Percentiles rank a stretch among this genome's conserved stretches.
Evolutionary conservation across 2,797 vertebrate species (phyloP).

Genomic region (Harpagifer antarcticus): DNA sequence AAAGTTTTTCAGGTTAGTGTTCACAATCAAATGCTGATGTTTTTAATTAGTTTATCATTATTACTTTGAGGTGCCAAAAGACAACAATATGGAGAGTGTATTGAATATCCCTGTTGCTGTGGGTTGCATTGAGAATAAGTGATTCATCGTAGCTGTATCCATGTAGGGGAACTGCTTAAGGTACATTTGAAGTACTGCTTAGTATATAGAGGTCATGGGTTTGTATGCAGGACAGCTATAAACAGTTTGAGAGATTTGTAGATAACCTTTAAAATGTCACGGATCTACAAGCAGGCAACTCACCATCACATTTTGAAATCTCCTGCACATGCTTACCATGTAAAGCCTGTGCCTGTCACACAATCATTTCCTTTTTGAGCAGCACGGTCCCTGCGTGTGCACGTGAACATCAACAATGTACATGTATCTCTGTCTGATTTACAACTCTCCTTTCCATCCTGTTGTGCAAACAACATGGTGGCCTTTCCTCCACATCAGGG

Average conservation of each 20-base stretch:
- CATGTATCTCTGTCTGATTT: constrained; percentile 32
- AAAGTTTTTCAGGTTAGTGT: not conserved
- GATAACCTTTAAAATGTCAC: constrained; percentile 14
- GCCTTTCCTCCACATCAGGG: constrained; percentile 33
- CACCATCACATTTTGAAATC: constrained; percentile 10
- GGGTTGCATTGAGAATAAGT: not conserved
- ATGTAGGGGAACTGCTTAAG: not conserved
- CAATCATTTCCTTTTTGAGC: constrained; percentile 56
- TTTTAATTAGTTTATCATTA: not conserved
- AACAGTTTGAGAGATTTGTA: constrained; percentile 18
- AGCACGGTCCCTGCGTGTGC: constrained; percentile 7
- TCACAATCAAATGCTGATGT: not conserved
- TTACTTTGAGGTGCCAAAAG: not conserved
- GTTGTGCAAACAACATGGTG: constrained; percentile 31
- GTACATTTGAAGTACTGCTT: not conserved
- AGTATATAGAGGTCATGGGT: not conserved
- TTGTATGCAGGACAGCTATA: not conserved
- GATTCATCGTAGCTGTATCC: constrained; percentile 17
- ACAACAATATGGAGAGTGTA: not conserved
- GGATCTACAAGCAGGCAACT: constrained; percentile 8
- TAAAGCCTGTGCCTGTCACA: constrained; percentile 17
- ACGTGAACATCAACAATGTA: constrained; percentile 37
- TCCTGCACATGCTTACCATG: constrained; percentile 29
- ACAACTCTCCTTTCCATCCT: constrained; percentile 39
- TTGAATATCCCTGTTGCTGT: not conserved